Evolutionary conservation across 2,888 invertebrate species (phyloP).

Genomic region (Tanytarsus gracilentus): DNA sequence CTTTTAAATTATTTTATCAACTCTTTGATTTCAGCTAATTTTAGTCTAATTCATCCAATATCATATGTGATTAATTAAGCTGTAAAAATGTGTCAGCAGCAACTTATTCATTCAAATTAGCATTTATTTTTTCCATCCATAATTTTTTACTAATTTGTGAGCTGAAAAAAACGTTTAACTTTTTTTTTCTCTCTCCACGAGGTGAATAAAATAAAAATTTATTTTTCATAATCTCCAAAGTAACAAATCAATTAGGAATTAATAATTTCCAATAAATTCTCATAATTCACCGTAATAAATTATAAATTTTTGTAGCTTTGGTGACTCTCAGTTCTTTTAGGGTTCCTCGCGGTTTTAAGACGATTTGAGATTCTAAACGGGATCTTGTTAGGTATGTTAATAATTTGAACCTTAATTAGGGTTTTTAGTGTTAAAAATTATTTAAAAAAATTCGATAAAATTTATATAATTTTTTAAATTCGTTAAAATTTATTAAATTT

Average conservation of each 20-base stretch:
- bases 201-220: neutral
- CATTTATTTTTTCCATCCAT: too few relatives aligned
- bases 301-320: too few relatives aligned
- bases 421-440: conserved; percentile 16
- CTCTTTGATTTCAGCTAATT: neutral
- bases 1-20: neutral
- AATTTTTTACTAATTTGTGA: conserved; percentile 11
- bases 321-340: too few relatives aligned
- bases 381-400: conserved; percentile 28
- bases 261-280: conserved; percentile 21
- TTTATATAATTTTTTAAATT: neutral
- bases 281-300: conserved; percentile 10
- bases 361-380: too few relatives aligned
- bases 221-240: neutral
- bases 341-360: too few relatives aligned
- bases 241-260: conserved; percentile 27
- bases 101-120: conserved; percentile 11
- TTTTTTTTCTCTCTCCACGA: neutral
- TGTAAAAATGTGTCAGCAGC: conserved; percentile 5
- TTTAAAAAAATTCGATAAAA: neutral
- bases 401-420: too few relatives aligned
- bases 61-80: conserved; percentile 7
- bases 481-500: too few relatives aligned
- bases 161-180: neutral
- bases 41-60: neutral